Conservation (phyloP, 2,113 vertebrate species). For the Lagopus leucura region DNA sequence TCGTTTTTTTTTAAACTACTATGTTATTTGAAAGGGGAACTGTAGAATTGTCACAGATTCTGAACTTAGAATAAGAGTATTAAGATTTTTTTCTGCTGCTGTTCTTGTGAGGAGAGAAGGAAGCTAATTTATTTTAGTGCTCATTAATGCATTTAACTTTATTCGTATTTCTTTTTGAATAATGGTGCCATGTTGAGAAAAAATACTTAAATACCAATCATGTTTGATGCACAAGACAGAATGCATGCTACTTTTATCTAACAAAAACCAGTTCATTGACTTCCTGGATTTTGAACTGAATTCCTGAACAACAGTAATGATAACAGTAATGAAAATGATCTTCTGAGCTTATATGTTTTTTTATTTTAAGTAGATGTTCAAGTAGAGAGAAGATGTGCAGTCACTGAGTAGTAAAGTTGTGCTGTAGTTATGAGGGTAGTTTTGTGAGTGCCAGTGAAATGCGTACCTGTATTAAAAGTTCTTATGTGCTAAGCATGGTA, state of each 20-base stretch:
- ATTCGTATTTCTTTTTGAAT: not conserved
- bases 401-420: not conserved
- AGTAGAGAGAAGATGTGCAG: not conserved
- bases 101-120: not conserved
- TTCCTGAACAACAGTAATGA: not conserved
- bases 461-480: not conserved
- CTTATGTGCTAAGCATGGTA: not conserved
- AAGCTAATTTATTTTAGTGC: not conserved
- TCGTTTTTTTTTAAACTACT: not conserved
- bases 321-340: too few species aligned
- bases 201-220: not conserved
- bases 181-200: not conserved
- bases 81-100: not conserved
- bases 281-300: not conserved
- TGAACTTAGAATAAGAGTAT: not conserved
- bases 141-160: not conserved
- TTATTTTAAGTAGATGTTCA: not conserved
- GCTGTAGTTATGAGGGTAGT: not conserved
- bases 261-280: not conserved
- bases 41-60: accelerated
- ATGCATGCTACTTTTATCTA: not conserved
- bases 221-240: not conserved
- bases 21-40: not conserved
- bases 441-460: not conserved
- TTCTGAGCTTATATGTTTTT: not conserved